Evolutionary conservation across 1,140 invertebrate species (phyloP).

Genomic region (Pseudomyrmex gracilis): DNA sequence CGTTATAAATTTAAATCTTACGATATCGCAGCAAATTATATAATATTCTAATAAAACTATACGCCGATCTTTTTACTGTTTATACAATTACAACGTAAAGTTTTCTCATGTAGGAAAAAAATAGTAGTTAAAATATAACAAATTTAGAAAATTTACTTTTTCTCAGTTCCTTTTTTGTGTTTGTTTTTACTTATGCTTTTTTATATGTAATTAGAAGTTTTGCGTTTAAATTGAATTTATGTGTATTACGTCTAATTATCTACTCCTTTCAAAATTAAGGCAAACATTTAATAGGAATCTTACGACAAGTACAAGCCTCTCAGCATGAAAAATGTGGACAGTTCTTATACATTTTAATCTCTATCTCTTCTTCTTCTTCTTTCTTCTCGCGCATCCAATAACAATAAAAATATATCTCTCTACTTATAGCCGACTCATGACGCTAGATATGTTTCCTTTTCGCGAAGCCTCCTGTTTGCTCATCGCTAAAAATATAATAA

Average conservation of each 20-base stretch:
- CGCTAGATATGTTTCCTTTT: slow-evolving; percentile 68
- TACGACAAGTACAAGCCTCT: slow-evolving; percentile 43
- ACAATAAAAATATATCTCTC: slow-evolving; percentile 77
- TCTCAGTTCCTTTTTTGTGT: too few species aligned
- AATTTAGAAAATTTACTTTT: slow-evolving; percentile 10
- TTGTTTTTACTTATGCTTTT: background rate
- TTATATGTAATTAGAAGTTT: background rate
- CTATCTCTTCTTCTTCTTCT: background rate
- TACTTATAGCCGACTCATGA: slow-evolving; percentile 54
- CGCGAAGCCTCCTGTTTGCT: slow-evolving; percentile 56
- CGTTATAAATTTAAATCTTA: slow-evolving; percentile 48
- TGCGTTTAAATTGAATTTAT: slow-evolving; percentile 20
- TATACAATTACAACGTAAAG: background rate
- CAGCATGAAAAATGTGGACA: slow-evolving; percentile 35
- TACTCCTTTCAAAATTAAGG: slow-evolving; percentile 30
- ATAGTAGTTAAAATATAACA: background rate
- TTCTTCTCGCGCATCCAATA: slow-evolving; percentile 36
- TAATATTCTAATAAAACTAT: slow-evolving; percentile 38
- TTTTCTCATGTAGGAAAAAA: too few species aligned
- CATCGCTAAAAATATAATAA: background rate
- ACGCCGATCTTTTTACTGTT: background rate
- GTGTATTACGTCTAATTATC: background rate
- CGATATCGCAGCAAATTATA: background rate
- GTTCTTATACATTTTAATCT: slow-evolving; percentile 20
- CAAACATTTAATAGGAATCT: slow-evolving; percentile 60